Conservation (phyloP, 2,888 invertebrate species). For the Trichacis sp. region DNA sequence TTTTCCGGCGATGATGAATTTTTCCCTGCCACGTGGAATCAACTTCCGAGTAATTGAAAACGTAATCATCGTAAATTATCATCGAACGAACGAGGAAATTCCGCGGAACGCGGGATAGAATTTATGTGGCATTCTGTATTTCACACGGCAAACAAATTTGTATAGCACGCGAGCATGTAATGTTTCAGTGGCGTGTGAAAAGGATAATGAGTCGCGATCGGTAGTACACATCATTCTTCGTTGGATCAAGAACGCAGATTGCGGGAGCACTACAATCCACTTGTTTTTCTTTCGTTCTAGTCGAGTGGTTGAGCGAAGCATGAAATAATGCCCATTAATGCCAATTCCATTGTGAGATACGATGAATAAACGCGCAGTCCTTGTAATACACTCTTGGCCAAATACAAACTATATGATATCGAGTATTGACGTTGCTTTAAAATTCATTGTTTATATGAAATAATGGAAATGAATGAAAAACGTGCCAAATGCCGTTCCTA, state of each 20-base stretch:
- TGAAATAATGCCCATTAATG: slow-evolving; percentile 42
- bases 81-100: neutral
- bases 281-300: slow-evolving; percentile 32
- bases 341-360: slow-evolving; percentile 39
- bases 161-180: slow-evolving; percentile 27
- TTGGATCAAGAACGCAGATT: slow-evolving; percentile 16
- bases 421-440: slow-evolving; percentile 37
- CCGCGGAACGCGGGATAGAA: neutral
- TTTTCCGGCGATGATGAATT: no score
- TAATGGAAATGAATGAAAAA: neutral
- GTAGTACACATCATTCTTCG: slow-evolving; percentile 23
- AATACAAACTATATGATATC: slow-evolving; percentile 37
- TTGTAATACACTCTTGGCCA: slow-evolving; percentile 41
- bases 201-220: slow-evolving; percentile 34
- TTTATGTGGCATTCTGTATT: slow-evolving; percentile 30
- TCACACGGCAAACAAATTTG: slow-evolving; percentile 36
- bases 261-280: slow-evolving; percentile 15
- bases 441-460: slow-evolving; percentile 37
- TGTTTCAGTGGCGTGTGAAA: slow-evolving; percentile 36
- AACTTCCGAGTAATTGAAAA: neutral
- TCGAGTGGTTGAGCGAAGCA: slow-evolving; percentile 29
- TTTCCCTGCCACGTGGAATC: no score
- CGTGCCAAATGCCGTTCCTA: neutral
- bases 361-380: slow-evolving; percentile 41
- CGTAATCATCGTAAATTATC: neutral